These are phyloP conservation scores for Aplodontia rufa DNA, from an alignment of 2,113 vertebrate species.

Conservation along the genomic window DNA sequence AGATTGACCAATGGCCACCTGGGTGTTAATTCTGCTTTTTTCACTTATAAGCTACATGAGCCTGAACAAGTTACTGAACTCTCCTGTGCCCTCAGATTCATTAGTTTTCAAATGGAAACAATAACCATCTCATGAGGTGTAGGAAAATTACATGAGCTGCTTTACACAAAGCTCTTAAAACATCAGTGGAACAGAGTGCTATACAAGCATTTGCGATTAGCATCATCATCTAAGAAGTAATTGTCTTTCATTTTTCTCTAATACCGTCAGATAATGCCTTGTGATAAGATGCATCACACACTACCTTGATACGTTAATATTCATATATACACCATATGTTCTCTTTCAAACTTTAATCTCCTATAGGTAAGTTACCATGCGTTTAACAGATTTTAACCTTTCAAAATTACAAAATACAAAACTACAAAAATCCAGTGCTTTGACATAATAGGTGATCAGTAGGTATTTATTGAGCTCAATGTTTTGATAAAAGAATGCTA, in stretches of 20 bases:
- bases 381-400: conserved; percentile 11
- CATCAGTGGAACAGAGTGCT: background rate
- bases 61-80: background rate
- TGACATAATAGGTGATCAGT: background rate
- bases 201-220: background rate
- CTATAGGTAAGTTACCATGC: background rate
- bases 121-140: background rate
- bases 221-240: background rate
- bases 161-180: background rate
- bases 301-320: background rate
- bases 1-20: background rate
- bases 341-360: conserved; percentile 28
- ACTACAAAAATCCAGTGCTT: background rate
- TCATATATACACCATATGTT: background rate
- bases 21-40: background rate
- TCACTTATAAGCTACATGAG: background rate
- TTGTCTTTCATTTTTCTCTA: background rate
- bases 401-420: no score
- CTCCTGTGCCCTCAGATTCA: background rate
- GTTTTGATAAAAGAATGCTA: conserved; percentile 31
- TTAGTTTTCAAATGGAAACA: background rate
- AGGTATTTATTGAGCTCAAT: background rate
- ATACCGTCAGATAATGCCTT: background rate
- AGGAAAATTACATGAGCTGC: background rate
- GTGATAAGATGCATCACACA: background rate